Base-by-base conservation (phyloP, 2,113 vertebrate genomes). In the Pseudorasbora parva region DNA sequence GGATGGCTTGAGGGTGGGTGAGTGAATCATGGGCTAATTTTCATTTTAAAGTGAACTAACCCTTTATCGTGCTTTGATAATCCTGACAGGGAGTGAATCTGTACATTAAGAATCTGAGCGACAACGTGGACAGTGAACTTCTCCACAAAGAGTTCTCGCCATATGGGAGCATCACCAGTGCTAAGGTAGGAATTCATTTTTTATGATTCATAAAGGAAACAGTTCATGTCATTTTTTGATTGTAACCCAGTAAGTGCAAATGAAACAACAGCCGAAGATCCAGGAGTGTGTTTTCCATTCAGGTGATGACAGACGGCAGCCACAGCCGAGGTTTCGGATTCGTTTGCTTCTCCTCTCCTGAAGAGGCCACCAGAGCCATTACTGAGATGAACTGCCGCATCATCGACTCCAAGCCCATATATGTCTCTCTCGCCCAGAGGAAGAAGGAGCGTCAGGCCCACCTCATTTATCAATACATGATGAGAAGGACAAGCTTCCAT, bases 341-440 rank as follows among this genome's bases (percentile, higher is more conserved):
- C 81, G 62, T 66, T 17, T 66, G 62, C 30, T 66, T 66, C 62
- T 66, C 62, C 30, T 66, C 30, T 66, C 30, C 62, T 19, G 62
- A 66, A 21, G 98, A 99, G 92, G 98, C 98, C 91, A 98, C 97
- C 81, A 99, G 98, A 92, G 97, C 98, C 23, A 97, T 99, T 88
- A 98, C 97, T 10, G 97, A 99, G 92, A 99, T 99, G 97, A 99
- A 98, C 33, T 97, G 98, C 30, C 95, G 97, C 90, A 98, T 99
- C 77, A 96, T 99, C 86, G 97, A 96, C 91, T 97, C 97, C 83
- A 99, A 99, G 92, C 98, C 97, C 5, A 85, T 99, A 19, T 99
- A 98, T 27, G 97, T 99, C 89, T 97, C 97, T 87, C 93, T 98
- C 93, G 98, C 97, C 54, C 97, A 99, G 88, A 94, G 97, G 82